phyloP scores from a whole-genome alignment of 1,140 invertebrate genomes.

The Cherax quadricarinatus region DNA sequence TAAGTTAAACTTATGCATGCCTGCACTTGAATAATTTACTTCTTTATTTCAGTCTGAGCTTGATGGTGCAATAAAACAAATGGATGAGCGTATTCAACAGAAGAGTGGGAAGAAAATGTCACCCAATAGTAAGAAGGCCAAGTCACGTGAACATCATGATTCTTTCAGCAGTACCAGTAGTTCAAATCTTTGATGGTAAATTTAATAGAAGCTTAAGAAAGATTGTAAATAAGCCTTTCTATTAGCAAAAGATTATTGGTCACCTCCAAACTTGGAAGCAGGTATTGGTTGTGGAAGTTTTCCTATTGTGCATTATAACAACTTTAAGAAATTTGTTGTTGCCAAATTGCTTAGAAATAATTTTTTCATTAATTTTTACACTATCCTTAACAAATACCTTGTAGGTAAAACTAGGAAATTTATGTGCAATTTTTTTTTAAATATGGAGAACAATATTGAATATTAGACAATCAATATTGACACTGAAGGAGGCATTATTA shows the following conservation, averaged over 20 bases:
- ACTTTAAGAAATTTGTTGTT: not conserved
- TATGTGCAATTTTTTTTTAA: not conserved
- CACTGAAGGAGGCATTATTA: not conserved
- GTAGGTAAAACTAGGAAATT: not conserved
- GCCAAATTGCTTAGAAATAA: not conserved
- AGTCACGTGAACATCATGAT: constrained; percentile 53
- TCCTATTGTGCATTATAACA: not conserved
- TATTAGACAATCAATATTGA: not conserved
- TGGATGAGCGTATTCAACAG: constrained; percentile 55
- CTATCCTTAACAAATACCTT: not conserved
- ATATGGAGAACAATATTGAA: not conserved
- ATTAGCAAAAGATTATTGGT: not conserved
- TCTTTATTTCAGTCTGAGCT: constrained; percentile 46
- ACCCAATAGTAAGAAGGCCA: constrained; percentile 48
- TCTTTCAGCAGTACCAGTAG: constrained; percentile 60
- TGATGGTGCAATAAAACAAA: constrained; percentile 57
- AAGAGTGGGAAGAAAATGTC: constrained; percentile 61
- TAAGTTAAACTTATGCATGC: too few relatives aligned
- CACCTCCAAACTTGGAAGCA: not conserved
- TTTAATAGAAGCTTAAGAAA: not conserved
- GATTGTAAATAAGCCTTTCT: not conserved
- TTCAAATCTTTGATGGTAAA: constrained; percentile 56
- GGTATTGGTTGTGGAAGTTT: not conserved
- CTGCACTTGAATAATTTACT: not conserved
- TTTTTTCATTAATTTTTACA: not conserved